phyloP scores from a whole-genome alignment of 2,113 vertebrate species.

The Bos javanicus region DNA sequence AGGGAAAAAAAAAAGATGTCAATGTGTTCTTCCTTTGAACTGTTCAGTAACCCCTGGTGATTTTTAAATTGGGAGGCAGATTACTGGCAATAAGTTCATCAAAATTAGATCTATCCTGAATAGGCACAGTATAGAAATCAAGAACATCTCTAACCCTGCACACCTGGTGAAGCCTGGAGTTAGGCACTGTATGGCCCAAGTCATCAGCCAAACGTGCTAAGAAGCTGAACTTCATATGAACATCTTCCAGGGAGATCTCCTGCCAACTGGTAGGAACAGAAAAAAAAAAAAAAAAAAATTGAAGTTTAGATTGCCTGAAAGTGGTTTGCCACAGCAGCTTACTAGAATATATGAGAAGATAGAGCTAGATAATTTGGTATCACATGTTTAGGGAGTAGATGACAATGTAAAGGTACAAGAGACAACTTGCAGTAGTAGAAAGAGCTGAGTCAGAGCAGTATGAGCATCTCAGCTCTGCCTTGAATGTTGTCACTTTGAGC shows the following conservation, averaged over 20 bases:
- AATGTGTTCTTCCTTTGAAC: neutral
- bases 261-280: slow-evolving; percentile 72
- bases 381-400: neutral
- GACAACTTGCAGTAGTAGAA: neutral
- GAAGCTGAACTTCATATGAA: slow-evolving; percentile 71
- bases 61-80: slow-evolving; percentile 81
- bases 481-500: neutral
- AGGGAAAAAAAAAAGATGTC: neutral
- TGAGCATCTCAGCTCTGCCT: neutral
- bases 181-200: slow-evolving; percentile 78
- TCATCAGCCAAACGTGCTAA: slow-evolving; percentile 76
- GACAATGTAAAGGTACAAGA: neutral
- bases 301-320: slow-evolving; percentile 7
- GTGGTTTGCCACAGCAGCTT: neutral
- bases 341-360: neutral
- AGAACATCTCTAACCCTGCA: slow-evolving; percentile 73
- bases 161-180: slow-evolving; percentile 80
- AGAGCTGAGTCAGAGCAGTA: neutral
- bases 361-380: neutral
- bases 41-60: slow-evolving; percentile 75
- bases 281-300: neutral
- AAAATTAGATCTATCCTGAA: slow-evolving; percentile 75
- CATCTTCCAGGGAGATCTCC: slow-evolving; percentile 67
- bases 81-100: slow-evolving; percentile 70
- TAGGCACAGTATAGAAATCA: slow-evolving; percentile 77